Conservation (phyloP, 2,113 vertebrate genomes). For the Podiceps cristatus region DNA sequence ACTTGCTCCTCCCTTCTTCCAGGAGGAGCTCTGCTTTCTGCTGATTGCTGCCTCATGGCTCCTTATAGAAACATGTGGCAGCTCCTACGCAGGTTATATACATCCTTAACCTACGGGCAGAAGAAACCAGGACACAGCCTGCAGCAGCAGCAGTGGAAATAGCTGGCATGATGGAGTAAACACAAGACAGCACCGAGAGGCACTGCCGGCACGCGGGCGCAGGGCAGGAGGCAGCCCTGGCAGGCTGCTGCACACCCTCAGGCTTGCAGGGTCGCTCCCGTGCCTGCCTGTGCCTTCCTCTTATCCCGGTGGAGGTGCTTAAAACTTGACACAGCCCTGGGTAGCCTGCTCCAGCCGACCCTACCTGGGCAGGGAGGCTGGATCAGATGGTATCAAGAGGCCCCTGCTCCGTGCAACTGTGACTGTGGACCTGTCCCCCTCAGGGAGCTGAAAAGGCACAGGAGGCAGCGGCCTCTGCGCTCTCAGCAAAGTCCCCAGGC, state of each 20-base stretch:
- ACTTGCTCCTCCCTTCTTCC: background rate
- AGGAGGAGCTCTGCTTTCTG: background rate
- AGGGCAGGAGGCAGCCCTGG: too few relatives aligned
- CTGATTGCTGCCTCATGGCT: background rate
- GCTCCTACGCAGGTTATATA: background rate
- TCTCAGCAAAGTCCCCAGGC: too few relatives aligned
- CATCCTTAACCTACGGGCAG: background rate
- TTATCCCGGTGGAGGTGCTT: background rate
- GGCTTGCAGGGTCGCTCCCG: rapidly evolving
- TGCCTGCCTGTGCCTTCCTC: rapidly evolving
- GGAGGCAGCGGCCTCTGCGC: rapidly evolving
- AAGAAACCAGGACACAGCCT: constrained; percentile 1
- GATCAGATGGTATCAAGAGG: background rate
- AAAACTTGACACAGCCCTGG: background rate
- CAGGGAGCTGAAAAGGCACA: too few relatives aligned
- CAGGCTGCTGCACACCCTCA: rapidly evolving
- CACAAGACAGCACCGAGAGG: constrained; percentile 17
- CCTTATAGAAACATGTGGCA: background rate
- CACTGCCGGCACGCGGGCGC: background rate
- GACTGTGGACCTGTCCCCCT: background rate
- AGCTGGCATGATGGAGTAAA: constrained; percentile 4
- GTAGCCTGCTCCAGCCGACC: background rate
- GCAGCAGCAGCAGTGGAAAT: constrained; percentile 1
- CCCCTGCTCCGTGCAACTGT: background rate
- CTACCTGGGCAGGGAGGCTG: background rate